Evolutionary conservation across 2,888 invertebrate species (phyloP).

Genomic region (Diarsia rubi): DNA sequence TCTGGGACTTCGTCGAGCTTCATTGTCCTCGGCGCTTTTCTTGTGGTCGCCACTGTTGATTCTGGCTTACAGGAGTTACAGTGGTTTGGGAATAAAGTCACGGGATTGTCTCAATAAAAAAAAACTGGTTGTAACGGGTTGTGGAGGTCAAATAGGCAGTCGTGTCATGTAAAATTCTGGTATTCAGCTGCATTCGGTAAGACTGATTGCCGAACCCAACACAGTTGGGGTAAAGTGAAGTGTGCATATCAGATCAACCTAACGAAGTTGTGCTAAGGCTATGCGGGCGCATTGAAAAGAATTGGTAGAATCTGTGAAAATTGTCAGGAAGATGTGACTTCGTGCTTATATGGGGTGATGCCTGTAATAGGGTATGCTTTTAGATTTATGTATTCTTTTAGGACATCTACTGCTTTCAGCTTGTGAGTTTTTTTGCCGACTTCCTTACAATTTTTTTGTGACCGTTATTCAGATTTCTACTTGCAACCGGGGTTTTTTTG

Average conservation of each 20-base stretch:
- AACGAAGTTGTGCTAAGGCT: background rate
- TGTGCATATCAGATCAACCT: background rate
- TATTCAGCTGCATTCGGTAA: no score
- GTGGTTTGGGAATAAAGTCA: no score
- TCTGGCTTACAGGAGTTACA: background rate
- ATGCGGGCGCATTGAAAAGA: background rate
- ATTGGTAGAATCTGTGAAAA: background rate
- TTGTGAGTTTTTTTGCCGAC: background rate
- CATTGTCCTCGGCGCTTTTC: accelerated
- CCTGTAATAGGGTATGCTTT: background rate
- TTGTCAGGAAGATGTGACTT: conserved; percentile 4
- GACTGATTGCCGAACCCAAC: no score
- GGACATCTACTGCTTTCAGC: background rate
- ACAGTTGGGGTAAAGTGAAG: no score
- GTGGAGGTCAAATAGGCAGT: no score
- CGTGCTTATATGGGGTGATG: background rate
- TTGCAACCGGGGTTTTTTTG: background rate
- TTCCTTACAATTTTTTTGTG: background rate
- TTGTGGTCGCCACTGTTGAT: background rate
- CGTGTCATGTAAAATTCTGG: no score
- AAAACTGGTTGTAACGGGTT: no score
- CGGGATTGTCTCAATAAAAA: no score
- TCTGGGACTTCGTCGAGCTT: no score
- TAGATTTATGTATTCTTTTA: conserved; percentile 10
- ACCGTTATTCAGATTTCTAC: background rate